Conservation (phyloP, 2,797 vertebrate genomes). For the Anguilla megastoma region DNA sequence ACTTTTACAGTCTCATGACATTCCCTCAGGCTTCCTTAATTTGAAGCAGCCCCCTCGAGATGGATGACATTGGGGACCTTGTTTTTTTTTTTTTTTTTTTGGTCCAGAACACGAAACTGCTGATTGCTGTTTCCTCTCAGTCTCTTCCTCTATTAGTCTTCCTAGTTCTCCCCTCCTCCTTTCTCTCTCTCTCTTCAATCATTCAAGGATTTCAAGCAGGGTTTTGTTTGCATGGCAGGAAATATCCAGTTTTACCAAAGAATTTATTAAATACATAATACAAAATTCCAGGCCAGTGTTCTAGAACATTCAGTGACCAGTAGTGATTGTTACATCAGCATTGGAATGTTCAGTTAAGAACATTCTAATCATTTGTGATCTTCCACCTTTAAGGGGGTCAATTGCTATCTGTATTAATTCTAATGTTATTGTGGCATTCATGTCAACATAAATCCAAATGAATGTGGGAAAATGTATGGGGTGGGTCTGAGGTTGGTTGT, state of each 20-base stretch:
- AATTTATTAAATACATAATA: neutral
- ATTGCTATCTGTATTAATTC: neutral
- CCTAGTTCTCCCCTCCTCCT: neutral
- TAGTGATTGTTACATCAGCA: too few relatives aligned
- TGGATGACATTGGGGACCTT: constrained; percentile 68
- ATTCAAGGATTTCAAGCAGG: neutral
- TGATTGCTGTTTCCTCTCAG: constrained; percentile 34
- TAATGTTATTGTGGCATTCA: neutral
- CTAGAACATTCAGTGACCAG: too few relatives aligned
- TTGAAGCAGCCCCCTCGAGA: constrained; percentile 66
- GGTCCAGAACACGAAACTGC: constrained; percentile 51
- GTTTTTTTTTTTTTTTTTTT: constrained; percentile 61
- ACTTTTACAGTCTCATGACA: constrained; percentile 74
- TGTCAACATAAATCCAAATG: neutral
- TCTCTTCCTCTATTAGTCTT: constrained; percentile 30
- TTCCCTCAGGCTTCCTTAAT: constrained; percentile 66
- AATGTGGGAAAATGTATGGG: neutral
- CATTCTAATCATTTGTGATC: too few relatives aligned
- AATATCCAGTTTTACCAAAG: neutral
- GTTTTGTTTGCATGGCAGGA: neutral
- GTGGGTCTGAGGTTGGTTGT: neutral
- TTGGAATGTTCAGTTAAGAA: too few relatives aligned
- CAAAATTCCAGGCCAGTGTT: neutral
- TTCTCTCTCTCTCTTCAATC: neutral
- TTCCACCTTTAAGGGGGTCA: too few relatives aligned